Conservation (phyloP, 2,113 vertebrate genomes). For the Neotragus moschatus region DNA sequence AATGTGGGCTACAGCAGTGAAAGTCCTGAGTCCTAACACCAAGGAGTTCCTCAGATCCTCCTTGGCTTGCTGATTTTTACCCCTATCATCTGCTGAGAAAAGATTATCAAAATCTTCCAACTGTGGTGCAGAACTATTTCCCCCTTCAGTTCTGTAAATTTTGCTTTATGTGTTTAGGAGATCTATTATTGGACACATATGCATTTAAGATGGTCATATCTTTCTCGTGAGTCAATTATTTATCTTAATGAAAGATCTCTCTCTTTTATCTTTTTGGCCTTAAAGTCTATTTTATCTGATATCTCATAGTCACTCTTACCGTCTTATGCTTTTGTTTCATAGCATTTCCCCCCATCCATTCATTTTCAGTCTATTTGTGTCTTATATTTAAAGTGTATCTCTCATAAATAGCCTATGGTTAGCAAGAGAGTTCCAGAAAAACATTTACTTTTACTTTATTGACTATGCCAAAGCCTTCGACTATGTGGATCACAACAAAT, state of each 20-base stretch:
- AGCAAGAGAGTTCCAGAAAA: not conserved
- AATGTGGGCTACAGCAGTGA: not conserved
- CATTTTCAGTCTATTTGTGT: not conserved
- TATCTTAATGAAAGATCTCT: not conserved
- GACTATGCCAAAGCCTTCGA: not conserved
- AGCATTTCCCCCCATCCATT: not conserved
- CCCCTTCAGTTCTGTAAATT: not conserved
- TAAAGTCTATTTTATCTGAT: not conserved
- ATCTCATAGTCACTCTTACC: not conserved
- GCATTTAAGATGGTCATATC: not conserved
- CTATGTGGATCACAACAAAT: not conserved
- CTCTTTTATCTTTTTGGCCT: not conserved
- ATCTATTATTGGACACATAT: not conserved
- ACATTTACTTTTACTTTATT: not conserved
- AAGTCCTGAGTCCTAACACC: not conserved
- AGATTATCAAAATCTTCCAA: not conserved
- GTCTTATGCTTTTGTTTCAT: not conserved
- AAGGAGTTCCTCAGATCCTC: not conserved
- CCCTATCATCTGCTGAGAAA: not conserved
- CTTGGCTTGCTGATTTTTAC: not conserved
- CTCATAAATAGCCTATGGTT: not conserved
- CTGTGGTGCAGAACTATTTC: not conserved
- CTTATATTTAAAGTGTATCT: not conserved
- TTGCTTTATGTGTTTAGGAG: not conserved
- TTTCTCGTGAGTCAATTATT: not conserved